Percentiles rank a stretch among this genome's conserved stretches.
These are phyloP conservation scores for Drosophila suzukii DNA, from an alignment of 1,140 invertebrate genomes.

Conservation along the genomic window DNA sequence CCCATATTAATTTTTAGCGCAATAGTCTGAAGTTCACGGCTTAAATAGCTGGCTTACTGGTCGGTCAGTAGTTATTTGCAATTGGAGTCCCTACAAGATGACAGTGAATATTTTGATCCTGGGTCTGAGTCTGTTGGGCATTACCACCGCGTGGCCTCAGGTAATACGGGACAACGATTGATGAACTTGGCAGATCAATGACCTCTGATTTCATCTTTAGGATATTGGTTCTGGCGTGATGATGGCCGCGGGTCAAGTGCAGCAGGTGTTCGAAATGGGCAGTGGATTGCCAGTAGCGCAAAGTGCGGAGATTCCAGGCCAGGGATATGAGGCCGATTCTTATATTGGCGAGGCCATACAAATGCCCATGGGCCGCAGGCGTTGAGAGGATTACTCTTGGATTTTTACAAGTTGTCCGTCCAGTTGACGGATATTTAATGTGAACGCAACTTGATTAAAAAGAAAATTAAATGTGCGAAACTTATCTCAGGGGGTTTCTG, in stretches of 20 bases:
- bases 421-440: neutral
- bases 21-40: neutral
- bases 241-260: constrained; percentile 47
- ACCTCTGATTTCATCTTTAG: constrained; percentile 15
- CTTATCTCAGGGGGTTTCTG: no score
- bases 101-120: constrained; percentile 2
- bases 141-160: constrained; percentile 18
- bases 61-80: neutral
- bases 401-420: no score
- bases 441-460: neutral
- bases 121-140: neutral
- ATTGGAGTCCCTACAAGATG: neutral
- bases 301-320: constrained; percentile 57
- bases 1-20: neutral
- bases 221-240: constrained; percentile 55
- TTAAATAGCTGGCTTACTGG: neutral
- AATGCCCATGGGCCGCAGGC: constrained; percentile 1
- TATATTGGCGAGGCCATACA: constrained; percentile 60
- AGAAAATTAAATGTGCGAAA: neutral
- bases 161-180: neutral
- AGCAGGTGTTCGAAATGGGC: constrained; percentile 58
- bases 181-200: no score
- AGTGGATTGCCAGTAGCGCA: constrained; percentile 38
- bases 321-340: constrained; percentile 12
- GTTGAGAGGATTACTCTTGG: neutral